Base-by-base conservation (phyloP, 2,888 invertebrate species). In the Itoplectis maculator region DNA sequence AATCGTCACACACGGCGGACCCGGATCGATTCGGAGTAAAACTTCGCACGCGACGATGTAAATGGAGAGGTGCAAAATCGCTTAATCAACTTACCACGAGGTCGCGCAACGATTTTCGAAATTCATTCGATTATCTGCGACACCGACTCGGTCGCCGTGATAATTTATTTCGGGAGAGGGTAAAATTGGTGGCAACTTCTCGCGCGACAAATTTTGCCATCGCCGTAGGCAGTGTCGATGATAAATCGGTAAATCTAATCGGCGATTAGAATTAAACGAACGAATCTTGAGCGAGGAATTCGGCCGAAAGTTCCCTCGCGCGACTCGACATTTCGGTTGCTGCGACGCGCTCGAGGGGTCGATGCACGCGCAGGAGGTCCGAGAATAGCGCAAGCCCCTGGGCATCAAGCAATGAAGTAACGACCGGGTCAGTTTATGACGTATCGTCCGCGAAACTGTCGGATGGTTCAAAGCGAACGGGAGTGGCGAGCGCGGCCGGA, bases 381-480 rank as follows among this genome's bases (percentile, higher is more conserved):
- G n/a, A n/a, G 49, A 40, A 51, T 15, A 9, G 20, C 18, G 37
- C 29, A 5, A 29, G 29, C 29, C n/a, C n/a, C 29, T 29, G 54
- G 54, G 20, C 42, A 20, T 45, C 40, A 45, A 81, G 63, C 78
- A 29, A 11, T 49, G 40, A 29, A 68, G 37, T 82, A 79, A 82
- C 79, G 78, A 79, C 56, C 79, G 40, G 69, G 66, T 70, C 69
- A 75, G 63, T 79, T 82, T 82, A 82, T 82, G 82, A 79, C 70
- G 79, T 82, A 82, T 79, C 82, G 70, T 75, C 59, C 65, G 59
- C 59, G 74, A 75, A 82, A 79, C 75, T 73, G 65, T 74, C 56
- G 47, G 65, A n/a, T n/a, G n/a, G 59, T 15, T n/a, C 47, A 54
- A n/a, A 61, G 65, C 29, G 29, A 29, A 13, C 9, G 47, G 11